Conservation (phyloP, 1,140 invertebrate genomes). For the Caenorhabditis latens region DNA sequence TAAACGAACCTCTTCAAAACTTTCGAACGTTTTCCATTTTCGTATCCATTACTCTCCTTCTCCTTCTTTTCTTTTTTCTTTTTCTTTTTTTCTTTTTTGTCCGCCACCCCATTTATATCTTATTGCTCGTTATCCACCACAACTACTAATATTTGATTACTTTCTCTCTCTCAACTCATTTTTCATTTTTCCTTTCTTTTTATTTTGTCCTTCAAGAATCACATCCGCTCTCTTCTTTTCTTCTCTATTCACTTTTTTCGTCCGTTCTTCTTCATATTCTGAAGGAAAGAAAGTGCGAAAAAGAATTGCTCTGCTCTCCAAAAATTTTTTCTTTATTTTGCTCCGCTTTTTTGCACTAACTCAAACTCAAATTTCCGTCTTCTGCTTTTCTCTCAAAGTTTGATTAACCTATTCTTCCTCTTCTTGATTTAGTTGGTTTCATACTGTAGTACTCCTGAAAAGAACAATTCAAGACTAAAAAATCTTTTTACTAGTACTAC, state of each 20-base stretch:
- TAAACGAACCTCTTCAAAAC: no score
- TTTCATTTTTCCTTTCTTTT: neutral
- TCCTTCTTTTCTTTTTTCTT: neutral
- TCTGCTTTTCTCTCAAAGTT: neutral
- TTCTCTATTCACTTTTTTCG: neutral
- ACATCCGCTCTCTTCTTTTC: constrained; percentile 7
- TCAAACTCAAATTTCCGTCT: neutral
- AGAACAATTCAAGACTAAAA: no score
- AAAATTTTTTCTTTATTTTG: neutral
- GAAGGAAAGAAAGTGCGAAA: neutral
- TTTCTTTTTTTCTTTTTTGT: neutral
- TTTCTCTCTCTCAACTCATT: neutral
- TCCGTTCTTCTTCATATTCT: constrained; percentile 1
- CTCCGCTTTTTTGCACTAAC: neutral
- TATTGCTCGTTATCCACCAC: neutral
- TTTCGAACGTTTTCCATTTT: no score
- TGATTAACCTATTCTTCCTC: neutral
- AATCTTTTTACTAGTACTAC: neutral
- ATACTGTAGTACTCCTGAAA: neutral
- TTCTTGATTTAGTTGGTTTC: neutral
- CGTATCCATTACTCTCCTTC: no score
- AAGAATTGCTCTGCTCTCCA: constrained; percentile 10
- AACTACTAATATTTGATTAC: constrained; percentile 37
- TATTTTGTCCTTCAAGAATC: constrained; percentile 43
- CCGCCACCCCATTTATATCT: neutral